These are phyloP conservation scores for Cladorhizidae sp. DNA, from an alignment of 37 sponge, comb jelly and placozoan genomes.

Conservation along the genomic window DNA sequence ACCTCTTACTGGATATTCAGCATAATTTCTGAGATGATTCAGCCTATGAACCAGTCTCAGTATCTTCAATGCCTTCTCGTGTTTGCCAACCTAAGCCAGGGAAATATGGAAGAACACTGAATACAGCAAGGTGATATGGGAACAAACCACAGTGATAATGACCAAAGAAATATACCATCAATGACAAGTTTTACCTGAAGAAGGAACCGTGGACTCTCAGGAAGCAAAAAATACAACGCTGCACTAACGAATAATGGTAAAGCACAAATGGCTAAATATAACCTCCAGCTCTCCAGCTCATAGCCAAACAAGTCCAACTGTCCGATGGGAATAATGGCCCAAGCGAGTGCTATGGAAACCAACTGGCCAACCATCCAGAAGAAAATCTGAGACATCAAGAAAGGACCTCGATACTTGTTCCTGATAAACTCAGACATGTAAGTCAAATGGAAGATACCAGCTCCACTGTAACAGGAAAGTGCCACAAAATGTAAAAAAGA, in stretches of 20 bases:
- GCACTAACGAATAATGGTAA: slow-evolving; percentile 58
- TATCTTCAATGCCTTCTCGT: slow-evolving; percentile 27
- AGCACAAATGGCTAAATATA: slow-evolving; percentile 63
- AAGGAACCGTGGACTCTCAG: slow-evolving; percentile 72
- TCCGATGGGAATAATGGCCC: slow-evolving; percentile 53
- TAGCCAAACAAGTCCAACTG: neutral
- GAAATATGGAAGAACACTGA: too few species aligned
- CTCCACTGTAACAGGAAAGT: slow-evolving; percentile 57
- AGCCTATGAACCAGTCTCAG: slow-evolving; percentile 19
- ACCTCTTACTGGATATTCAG: slow-evolving; percentile 30
- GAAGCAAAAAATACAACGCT: slow-evolving; percentile 55
- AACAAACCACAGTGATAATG: too few species aligned
- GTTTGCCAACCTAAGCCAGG: slow-evolving; percentile 29
- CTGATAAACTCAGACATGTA: slow-evolving; percentile 69
- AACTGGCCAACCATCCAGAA: slow-evolving; percentile 66
- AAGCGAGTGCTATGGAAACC: slow-evolving; percentile 57
- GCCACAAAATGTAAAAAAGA: too few species aligned
- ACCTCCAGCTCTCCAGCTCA: slow-evolving; percentile 59
- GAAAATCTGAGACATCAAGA: slow-evolving; percentile 38
- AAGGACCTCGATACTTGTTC: slow-evolving; percentile 64
- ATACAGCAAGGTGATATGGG: too few species aligned
- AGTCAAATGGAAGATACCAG: slow-evolving; percentile 74
- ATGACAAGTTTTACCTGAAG: slow-evolving; percentile 35
- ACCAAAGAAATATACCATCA: too few species aligned
- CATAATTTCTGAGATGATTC: slow-evolving; percentile 12